phyloP scores from a whole-genome alignment of 2,888 invertebrate genomes.

The Choristoneura rosaceana region DNA sequence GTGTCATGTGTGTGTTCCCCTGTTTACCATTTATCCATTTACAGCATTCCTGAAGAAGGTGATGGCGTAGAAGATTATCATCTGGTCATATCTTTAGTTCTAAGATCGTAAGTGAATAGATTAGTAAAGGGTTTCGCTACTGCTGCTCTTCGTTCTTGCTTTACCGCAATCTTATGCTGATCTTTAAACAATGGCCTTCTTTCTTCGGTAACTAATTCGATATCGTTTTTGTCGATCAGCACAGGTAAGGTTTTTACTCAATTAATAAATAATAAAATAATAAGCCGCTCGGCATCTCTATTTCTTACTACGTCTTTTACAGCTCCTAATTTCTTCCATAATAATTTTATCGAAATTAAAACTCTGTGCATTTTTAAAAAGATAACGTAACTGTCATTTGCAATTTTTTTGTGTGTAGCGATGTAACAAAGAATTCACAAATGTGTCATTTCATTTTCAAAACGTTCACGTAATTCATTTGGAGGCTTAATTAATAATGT shows the following conservation, averaged over 20 bases:
- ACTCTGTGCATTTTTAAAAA: neutral
- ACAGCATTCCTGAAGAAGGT: constrained; percentile 93
- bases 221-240: neutral
- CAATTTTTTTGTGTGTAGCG: constrained; percentile 16
- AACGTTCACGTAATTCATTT: constrained; percentile 16
- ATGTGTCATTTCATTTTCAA: constrained; percentile 10
- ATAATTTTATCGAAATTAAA: neutral
- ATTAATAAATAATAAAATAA: neutral
- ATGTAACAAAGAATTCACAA: constrained; percentile 13
- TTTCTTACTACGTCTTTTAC: neutral
- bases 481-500: neutral
- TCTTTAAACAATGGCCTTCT: constrained; percentile 4
- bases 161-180: constrained; percentile 41
- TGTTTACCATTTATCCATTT: constrained; percentile 78
- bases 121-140: constrained; percentile 53
- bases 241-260: constrained; percentile 8
- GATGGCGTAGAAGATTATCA: constrained; percentile 86
- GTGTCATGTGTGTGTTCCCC: constrained; percentile 66
- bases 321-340: neutral
- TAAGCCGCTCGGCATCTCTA: constrained; percentile 5
- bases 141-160: constrained; percentile 57
- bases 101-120: constrained; percentile 84
- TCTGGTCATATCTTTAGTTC: constrained; percentile 82
- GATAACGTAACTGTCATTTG: neutral
- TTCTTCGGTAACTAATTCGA: neutral